phyloP scores from a whole-genome alignment of 30 jellyfish, hydroid and myxozoan genomes.

The Aurelia aurita region DNA sequence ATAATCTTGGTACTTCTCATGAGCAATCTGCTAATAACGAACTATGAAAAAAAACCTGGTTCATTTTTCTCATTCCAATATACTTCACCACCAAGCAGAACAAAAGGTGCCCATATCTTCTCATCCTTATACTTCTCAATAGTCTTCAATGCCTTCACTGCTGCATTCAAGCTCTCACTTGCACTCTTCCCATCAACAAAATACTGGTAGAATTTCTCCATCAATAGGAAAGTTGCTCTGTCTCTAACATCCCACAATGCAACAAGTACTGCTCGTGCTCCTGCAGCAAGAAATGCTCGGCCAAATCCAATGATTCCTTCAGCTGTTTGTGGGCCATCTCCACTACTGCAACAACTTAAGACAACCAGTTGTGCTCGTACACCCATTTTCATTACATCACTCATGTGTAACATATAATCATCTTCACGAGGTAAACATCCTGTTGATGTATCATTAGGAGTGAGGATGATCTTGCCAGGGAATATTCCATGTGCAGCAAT shows the following conservation, averaged over 20 bases:
- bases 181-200: too few species aligned
- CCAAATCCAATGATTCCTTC: slow-evolving; percentile 8
- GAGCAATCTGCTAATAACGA: too few species aligned
- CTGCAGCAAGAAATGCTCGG: slow-evolving; percentile 16
- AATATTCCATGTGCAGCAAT: neutral
- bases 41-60: too few species aligned
- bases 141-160: too few species aligned
- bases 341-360: neutral
- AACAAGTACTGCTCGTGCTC: neutral
- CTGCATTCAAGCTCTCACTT: too few species aligned
- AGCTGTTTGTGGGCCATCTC: neutral
- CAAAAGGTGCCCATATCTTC: too few species aligned
- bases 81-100: too few species aligned
- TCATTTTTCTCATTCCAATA: too few species aligned
- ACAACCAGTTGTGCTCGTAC: neutral
- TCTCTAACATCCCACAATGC: neutral
- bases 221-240: neutral
- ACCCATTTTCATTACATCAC: neutral
- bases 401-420: neutral
- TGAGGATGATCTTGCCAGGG: neutral
- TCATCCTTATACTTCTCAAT: too few species aligned
- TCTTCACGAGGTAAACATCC: neutral
- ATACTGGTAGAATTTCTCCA: neutral
- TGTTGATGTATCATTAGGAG: neutral
- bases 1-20: too few species aligned